Evolutionary conservation across 1,140 invertebrate genomes (phyloP), one percentile per base, ranked within the genome.

Genomic region (Hesperophylax magnus): DNA sequence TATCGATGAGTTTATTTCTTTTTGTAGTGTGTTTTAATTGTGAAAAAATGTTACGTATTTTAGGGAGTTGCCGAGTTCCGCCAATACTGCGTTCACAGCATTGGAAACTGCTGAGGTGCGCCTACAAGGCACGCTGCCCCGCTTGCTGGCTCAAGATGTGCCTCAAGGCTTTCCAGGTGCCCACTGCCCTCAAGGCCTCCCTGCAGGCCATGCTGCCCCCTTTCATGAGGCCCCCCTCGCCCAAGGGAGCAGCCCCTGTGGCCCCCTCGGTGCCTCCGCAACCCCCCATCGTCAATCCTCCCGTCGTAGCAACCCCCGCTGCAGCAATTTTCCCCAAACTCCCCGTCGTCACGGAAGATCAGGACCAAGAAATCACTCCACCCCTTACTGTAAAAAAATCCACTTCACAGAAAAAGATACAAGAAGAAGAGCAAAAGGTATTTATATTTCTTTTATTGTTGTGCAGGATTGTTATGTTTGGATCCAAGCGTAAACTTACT

Each of bases 131-230:
- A 60, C 88, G 95, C 56, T 97, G 96, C 88, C 93, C 94, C 77
- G 95, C 95, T n/a, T 97, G 96, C 86, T 97, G 96, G 95, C 89
- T 97, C 4, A 96, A 96, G 87, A 93, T 95, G 90, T 96, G 96
- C 86, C 87, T 97, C 17, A 93, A 94, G 83, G 92, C 93, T 65
- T 96, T 96, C 87, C 93, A 95, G 87, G 92, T 97, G 85, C 94
- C 95, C 74, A 87, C 91, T 58, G 91, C 90, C 15, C 90, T 95
- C 69, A 92, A 92, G 85, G 88, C 92, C 76, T 92, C 92, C 74
- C 86, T 95, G 78, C 91, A 91, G 82, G 90, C 92, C 34, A 91
- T 94, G 86, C 86, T 95, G 78, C 93, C 94, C 11, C 88, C 90
- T 9, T 88, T 87, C 58, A 91, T 91, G 89, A 86, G 88, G 78